Percentiles rank a stretch among this genome's conserved stretches.
Evolutionary conservation across 2,797 vertebrate genomes (phyloP).

Genomic region (Craterocephalus amniculus): DNA sequence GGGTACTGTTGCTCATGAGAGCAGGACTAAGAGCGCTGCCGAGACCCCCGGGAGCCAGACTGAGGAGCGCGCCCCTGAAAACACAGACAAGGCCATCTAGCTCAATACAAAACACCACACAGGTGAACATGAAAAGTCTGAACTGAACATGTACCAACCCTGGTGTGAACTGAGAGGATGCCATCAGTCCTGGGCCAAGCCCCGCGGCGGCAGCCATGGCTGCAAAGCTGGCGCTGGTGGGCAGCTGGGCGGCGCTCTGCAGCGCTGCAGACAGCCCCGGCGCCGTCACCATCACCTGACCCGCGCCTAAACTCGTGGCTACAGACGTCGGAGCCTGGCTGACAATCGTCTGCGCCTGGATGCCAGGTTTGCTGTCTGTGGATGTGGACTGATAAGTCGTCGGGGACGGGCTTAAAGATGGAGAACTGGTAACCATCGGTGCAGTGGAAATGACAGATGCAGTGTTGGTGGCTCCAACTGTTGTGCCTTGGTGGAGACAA

Average conservation of each 20-base stretch:
- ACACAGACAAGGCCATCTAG: conserved; percentile 33
- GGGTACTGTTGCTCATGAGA: conserved; percentile 97
- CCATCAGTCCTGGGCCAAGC: conserved; percentile 94
- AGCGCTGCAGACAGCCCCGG: conserved; percentile 90
- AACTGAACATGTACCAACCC: conserved; percentile 84
- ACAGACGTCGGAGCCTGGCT: conserved; percentile 89
- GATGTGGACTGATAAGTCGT: conserved; percentile 81
- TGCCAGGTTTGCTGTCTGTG: conserved; percentile 71
- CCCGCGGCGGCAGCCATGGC: conserved; percentile 98
- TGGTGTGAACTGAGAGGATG: conserved; percentile 93
- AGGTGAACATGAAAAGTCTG: not conserved
- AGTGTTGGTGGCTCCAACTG: conserved; percentile 86
- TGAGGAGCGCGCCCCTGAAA: conserved; percentile 94
- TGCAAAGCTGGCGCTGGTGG: conserved; percentile 93
- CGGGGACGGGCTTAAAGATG: conserved; percentile 90
- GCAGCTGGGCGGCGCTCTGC: conserved; percentile 90
- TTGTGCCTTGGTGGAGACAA: conserved; percentile 83
- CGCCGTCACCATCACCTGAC: conserved; percentile 94
- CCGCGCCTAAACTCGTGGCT: conserved; percentile 85
- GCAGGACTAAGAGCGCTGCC: conserved; percentile 93
- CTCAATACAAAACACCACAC: conserved; percentile 2
- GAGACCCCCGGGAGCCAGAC: conserved; percentile 91
- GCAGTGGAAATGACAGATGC: conserved; percentile 95
- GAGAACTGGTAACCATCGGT: conserved; percentile 89
- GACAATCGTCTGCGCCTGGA: conserved; percentile 74